Conservation (phyloP, 2,113 vertebrate species). For the Taxidea taxus region DNA sequence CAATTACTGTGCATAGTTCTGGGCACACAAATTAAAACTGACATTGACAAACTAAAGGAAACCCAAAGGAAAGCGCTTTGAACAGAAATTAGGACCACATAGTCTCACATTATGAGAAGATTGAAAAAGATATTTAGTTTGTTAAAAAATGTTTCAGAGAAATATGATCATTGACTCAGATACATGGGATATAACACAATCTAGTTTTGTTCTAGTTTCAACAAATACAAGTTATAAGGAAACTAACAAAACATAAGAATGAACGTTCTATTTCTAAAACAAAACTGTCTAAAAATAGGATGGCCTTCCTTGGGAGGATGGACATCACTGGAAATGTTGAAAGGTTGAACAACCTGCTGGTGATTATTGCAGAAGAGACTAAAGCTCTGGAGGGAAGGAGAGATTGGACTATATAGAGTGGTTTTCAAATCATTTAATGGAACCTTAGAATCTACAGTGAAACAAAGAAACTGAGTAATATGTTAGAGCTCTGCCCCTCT, state of each 20-base stretch:
- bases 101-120: background rate
- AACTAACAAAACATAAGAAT: constrained; percentile 11
- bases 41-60: background rate
- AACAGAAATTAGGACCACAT: background rate
- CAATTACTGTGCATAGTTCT: background rate
- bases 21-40: background rate
- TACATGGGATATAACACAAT: background rate
- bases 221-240: background rate
- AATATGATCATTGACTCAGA: background rate
- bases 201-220: background rate
- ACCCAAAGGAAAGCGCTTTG: background rate
- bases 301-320: background rate
- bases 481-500: background rate
- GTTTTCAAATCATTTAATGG: background rate
- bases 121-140: background rate
- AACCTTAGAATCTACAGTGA: background rate
- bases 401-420: background rate
- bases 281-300: background rate
- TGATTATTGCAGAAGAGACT: background rate
- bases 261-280: background rate
- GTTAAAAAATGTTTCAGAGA: background rate
- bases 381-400: background rate
- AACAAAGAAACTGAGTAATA: background rate
- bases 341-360: background rate
- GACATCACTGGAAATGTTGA: background rate